phyloP scores from a whole-genome alignment of 2,797 vertebrate species.

The Acipenser oxyrinchus region DNA sequence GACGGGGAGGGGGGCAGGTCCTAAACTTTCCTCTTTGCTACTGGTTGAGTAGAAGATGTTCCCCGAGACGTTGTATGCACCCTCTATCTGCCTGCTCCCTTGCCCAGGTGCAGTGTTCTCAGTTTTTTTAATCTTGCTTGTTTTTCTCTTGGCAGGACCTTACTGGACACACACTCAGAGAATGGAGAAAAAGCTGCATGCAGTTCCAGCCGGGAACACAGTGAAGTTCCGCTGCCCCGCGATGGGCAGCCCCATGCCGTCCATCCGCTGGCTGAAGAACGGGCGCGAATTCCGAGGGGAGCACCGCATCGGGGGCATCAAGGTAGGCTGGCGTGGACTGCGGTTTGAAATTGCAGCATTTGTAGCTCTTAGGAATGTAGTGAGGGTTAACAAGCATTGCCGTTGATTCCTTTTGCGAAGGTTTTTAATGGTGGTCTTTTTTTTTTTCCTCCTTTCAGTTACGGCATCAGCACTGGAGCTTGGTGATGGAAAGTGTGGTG shows the following conservation, averaged over 20 bases:
- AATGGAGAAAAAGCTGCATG: constrained; percentile 93
- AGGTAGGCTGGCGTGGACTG: constrained; percentile 51
- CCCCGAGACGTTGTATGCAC: too few species aligned
- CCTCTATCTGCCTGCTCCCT: too few species aligned
- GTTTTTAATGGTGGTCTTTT: background rate
- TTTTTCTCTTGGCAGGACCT: constrained; percentile 58
- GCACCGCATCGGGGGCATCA: constrained; percentile 91
- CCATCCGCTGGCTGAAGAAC: constrained; percentile 90
- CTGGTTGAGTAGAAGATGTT: too few species aligned
- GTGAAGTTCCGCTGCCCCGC: constrained; percentile 94
- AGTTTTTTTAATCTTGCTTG: too few species aligned
- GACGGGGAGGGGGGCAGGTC: too few species aligned
- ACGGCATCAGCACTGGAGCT: constrained; percentile 93
- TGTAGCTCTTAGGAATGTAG: too few species aligned
- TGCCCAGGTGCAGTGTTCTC: too few species aligned
- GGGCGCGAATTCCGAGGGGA: constrained; percentile 86
- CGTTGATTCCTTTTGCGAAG: background rate
- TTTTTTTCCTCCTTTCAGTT: constrained; percentile 52
- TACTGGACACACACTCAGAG: constrained; percentile 90
- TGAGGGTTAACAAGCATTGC: background rate
- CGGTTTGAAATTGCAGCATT: too few species aligned
- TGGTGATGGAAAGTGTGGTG: constrained; percentile 97
- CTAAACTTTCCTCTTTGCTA: too few species aligned
- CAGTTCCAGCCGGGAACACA: constrained; percentile 88
- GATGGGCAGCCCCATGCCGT: constrained; percentile 78